phyloP scores from a whole-genome alignment of 2,797 vertebrate species.

The Hydrophis major region DNA sequence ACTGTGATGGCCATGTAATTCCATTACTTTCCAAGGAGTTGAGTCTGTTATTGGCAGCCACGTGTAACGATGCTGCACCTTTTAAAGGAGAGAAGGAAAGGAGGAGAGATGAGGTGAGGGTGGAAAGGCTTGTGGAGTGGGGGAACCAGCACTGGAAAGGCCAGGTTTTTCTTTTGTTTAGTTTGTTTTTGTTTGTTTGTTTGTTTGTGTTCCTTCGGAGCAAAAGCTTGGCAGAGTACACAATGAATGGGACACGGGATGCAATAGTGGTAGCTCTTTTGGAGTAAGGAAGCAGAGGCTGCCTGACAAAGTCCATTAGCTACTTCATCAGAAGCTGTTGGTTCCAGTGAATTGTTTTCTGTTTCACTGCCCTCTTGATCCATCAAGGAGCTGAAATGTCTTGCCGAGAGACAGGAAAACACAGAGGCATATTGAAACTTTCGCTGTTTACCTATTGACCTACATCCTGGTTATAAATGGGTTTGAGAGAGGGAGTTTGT shows the following conservation, averaged over 20 bases:
- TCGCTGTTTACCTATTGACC: neutral
- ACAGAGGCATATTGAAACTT: neutral
- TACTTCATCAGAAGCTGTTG: conserved; percentile 14
- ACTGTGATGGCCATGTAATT: conserved; percentile 64
- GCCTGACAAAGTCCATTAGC: conserved; percentile 22
- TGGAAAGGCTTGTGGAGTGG: conserved; percentile 6
- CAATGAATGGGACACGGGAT: neutral
- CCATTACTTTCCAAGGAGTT: conserved; percentile 64
- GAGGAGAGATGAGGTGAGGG: neutral
- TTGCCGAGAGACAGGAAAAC: neutral
- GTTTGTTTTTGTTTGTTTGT: neutral
- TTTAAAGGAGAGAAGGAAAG: conserved; percentile 15
- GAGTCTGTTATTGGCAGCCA: conserved; percentile 61
- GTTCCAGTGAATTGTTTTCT: conserved; percentile 20
- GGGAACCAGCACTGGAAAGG: neutral
- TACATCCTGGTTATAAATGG: neutral
- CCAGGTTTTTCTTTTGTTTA: neutral
- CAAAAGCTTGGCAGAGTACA: neutral
- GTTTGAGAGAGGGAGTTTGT: neutral
- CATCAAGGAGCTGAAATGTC: neutral
- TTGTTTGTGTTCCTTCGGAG: neutral
- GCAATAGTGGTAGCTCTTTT: neutral
- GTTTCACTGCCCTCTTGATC: conserved; percentile 16
- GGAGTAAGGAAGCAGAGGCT: neutral
- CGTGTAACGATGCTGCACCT: conserved; percentile 49